These are phyloP conservation scores for Steinernema khuongi DNA, from an alignment of 1,140 invertebrate species.

Conservation along the genomic window DNA sequence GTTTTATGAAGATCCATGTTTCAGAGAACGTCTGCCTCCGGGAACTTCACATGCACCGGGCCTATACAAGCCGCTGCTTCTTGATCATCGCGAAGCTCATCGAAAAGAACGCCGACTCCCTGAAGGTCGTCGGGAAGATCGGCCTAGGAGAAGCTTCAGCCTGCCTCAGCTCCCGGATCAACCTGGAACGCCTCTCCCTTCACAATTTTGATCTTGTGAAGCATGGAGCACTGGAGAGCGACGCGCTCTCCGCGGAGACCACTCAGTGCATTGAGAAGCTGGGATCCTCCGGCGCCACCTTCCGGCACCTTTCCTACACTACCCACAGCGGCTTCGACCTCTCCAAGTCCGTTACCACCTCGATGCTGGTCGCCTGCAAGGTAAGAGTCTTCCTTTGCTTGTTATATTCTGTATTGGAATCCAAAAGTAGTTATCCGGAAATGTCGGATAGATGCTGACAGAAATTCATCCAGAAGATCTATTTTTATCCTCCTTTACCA, in stretches of 20 bases:
- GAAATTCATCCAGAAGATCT: no score
- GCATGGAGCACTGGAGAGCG: constrained; percentile 32
- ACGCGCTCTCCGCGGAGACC: constrained; percentile 26
- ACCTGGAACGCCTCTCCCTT: constrained; percentile 44
- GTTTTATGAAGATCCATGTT: constrained; percentile 16
- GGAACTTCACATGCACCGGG: constrained; percentile 35
- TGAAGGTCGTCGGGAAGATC: constrained; percentile 39
- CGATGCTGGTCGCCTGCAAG: constrained; percentile 32
- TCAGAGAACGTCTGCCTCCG: constrained; percentile 47
- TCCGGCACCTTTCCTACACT: constrained; percentile 48
- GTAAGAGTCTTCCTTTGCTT: no score
- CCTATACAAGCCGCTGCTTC: constrained; percentile 45
- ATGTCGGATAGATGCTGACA: no score
- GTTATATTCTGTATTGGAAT: no score
- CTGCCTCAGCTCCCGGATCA: constrained; percentile 40
- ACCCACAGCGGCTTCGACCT: constrained; percentile 45
- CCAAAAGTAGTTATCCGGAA: no score
- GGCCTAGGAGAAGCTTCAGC: constrained; percentile 42
- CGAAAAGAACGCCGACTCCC: constrained; percentile 36
- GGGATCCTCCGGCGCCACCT: constrained; percentile 42
- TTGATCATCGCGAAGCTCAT: constrained; percentile 38
- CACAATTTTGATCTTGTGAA: constrained; percentile 50
- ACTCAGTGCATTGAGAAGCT: constrained; percentile 41
- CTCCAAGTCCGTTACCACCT: constrained; percentile 35
- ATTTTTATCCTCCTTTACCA: no score